These are phyloP conservation scores for Trissolcus brochymenae DNA, from an alignment of 2,888 invertebrate genomes.

Conservation along the genomic window DNA sequence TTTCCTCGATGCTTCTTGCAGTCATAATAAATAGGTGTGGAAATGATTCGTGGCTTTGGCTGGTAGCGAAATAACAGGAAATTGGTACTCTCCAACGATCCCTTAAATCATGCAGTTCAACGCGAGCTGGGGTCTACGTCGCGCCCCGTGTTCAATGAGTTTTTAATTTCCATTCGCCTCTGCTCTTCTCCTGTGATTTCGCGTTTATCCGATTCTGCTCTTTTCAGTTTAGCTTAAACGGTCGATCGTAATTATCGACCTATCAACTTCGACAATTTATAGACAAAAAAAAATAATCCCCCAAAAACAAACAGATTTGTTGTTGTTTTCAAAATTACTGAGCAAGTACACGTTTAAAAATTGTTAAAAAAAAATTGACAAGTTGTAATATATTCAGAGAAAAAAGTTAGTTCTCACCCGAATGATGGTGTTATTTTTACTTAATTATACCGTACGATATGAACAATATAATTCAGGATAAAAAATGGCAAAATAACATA, in stretches of 20 bases:
- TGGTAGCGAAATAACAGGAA: conserved; percentile 69
- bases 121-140: conserved; percentile 54
- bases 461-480: conserved; percentile 9
- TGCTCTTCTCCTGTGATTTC: conserved; percentile 41
- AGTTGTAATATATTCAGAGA: neutral
- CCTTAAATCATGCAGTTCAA: conserved; percentile 69
- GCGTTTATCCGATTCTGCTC: conserved; percentile 13
- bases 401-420: neutral
- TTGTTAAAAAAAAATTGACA: no score
- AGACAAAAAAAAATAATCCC: neutral
- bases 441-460: conserved; percentile 18
- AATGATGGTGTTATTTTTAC: conserved; percentile 1
- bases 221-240: conserved; percentile 45
- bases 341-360: no score
- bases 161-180: conserved; percentile 60
- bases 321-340: neutral
- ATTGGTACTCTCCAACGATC: conserved; percentile 71
- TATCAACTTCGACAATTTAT: neutral
- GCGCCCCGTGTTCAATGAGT: conserved; percentile 56
- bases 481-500: conserved; percentile 14
- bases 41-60: conserved; percentile 74
- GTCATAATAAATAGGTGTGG: conserved; percentile 74
- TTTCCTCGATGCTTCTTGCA: conserved; percentile 54
- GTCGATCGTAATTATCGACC: conserved; percentile 49
- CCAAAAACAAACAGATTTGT: neutral